Base-by-base conservation (phyloP, 2,797 vertebrate species). In the Otolemur crassicaudatus region DNA sequence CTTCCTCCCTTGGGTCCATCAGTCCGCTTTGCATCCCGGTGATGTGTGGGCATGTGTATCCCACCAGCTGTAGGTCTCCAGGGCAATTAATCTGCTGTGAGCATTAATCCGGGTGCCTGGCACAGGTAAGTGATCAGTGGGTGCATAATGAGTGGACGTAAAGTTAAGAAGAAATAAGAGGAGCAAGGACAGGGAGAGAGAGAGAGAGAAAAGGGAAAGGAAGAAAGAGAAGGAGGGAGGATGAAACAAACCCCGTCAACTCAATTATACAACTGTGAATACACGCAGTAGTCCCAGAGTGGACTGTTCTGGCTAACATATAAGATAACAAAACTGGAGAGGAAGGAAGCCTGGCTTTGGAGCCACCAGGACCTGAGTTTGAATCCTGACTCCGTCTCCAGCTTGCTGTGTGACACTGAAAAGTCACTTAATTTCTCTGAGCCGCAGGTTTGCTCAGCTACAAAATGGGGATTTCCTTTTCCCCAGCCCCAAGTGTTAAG, bases 381-480 rank as follows among this genome's bases (percentile, higher is more conserved):
- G 69, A 94, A 77, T 60, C 72, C 63, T 77, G 43, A 43, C 46
- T 19, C 43, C 1, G 9, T 29, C n/a, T 37, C 31, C 40, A 37
- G 34, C 65, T 91, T 9, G 7, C 53, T 63, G 56, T 56, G 23
- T 81, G 53, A 46, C 5, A 0, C 19, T 23, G 4, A 60, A 27
- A 29, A 22, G 17, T 65, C 69, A 81, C n/a, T 76, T 16, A 46
- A 60, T 7, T n/a, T 91, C 86, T 95, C 94, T 75, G 69, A 94
- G 69, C n/a, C 73, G 60, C 58, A 40, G 53, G 43, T 83, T 82
- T 86, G n/a, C 82, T 82, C 22, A 69, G n/a, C 69, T 43, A 40
- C 34, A 65, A 88, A 83, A 92, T 25, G 40, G n/a, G 76, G 2
- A 29, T 75, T 12, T 22, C 49, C 20, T 34, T 27, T 16, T 8